Evolutionary conservation across 2,888 invertebrate species (phyloP), one percentile per base, ranked within the genome.

Genomic region (Alitta virens): DNA sequence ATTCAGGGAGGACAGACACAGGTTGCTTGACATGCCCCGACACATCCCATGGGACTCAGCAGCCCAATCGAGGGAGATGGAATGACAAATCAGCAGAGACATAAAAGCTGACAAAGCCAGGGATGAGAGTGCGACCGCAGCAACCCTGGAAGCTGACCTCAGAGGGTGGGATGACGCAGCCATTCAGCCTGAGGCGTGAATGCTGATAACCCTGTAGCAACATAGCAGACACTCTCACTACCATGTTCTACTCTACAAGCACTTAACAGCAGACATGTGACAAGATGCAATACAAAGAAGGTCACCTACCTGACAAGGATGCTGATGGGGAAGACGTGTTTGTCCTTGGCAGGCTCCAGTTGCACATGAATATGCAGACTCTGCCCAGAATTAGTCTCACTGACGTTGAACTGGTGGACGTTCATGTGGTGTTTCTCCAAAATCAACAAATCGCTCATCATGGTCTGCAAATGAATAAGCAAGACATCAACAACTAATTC

Each of bases 361-460:
- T 65, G 61, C 14, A 78, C 63, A 12, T 70, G 63, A 9, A 78
- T 65, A 61, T 77, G 74, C 50, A 78, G 66, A 7, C 50, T 70
- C 49, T 72, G 72, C 27, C 66, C 56, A 21, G 69, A 26, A 38
- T 68, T 67, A 12, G 65, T 56, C n/a, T 62, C 49, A 2, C 71
- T 71, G 26, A 76, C 63, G 64, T 76, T 77, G 62, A 80, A 74
- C 68, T 74, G 68, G 62, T 80, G 80, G 9, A 78, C 65, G 59
- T 76, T 78, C 78, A 80, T 79, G 27, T 68, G 53, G 40, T 71
- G 65, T 66, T 73, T 74, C 54, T 70, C 56, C 60, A 79, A 63
- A 21, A n/a, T 38, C 42, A 51, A 51, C 40, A 7, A 5, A 2
- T 26, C 21, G n/a, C 16, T n/a, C 46, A 12, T n/a, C 46, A 21